A percentile compares a stretch with the other conserved stretches of the same genome.
Conservation (phyloP, 2,113 vertebrate genomes). For the Tragelaphus scriptus region DNA sequence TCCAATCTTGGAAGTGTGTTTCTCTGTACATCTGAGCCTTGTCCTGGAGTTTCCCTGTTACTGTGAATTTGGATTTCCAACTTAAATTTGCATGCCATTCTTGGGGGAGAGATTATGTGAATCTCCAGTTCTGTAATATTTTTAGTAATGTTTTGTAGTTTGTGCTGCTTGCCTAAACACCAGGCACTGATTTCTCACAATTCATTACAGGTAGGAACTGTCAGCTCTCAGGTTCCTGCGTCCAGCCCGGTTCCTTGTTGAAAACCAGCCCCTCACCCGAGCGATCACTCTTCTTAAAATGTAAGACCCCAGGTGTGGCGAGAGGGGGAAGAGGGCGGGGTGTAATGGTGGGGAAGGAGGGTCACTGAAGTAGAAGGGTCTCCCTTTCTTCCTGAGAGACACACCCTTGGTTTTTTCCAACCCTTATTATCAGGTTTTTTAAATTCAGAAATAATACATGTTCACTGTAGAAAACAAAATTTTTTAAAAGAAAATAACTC, state of each 20-base stretch:
- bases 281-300: constrained; percentile 77
- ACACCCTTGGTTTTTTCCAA: neutral
- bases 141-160: neutral
- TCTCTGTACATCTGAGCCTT: neutral
- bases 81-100: neutral
- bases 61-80: neutral
- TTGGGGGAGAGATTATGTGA: neutral
- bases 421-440: neutral
- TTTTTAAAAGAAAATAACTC: neutral
- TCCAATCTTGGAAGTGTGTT: neutral
- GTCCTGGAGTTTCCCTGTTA: neutral
- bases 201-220: constrained; percentile 68
- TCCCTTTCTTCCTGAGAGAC: neutral
- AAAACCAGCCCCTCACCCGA: constrained; percentile 69
- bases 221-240: constrained; percentile 62
- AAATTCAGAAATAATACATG: neutral
- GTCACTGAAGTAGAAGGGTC: neutral
- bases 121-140: neutral
- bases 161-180: neutral
- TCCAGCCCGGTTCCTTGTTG: constrained; percentile 70
- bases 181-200: neutral
- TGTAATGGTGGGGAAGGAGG: too few species aligned
- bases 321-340: neutral
- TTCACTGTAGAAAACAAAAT: constrained; percentile 17
- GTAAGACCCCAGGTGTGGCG: constrained; percentile 57